Evolutionary conservation across 2,888 invertebrate genomes (phyloP), one percentile per base, ranked within the genome.

Genomic region (Dynastes grantii): DNA sequence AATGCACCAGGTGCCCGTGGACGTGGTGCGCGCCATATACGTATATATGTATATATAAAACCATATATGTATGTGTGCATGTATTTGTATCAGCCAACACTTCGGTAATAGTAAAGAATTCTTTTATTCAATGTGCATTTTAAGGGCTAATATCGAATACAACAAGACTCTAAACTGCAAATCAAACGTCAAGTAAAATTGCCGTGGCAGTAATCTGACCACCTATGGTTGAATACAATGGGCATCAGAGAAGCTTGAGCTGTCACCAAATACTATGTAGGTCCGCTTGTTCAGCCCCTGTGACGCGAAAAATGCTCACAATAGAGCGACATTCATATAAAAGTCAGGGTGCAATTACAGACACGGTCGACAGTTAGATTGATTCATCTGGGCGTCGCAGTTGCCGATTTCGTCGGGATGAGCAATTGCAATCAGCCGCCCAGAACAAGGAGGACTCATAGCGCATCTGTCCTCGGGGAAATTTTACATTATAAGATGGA

Each of bases 131-230:
- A 68, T 75, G 75, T 51, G 67, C 45, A 75, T 67, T 79, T 68
- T 77, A 77, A 77, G 73, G 67, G 79, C 68, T 79, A 79, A 79
- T 79, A 68, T 71, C 64, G 53, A 76, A 75, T 77, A 76, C 75
- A 79, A 40, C 61, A 73, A 70, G 51, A 58, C 27, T 76, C 61
- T 70, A 76, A 70, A 68, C 63, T 70, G 70, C 78, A 81, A 82
- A 81, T 81, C 81, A 75, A 79, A 81, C 78, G 80, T 80, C 81
- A 78, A 76, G 79, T 80, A 80, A 82, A 82, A 81, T 82, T 80
- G 82, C 80, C 79, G 40, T 79, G 77, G 80, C 79, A 78, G 81
- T 80, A 81, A 80, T 82, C 81, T 80, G 82, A 82, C 82, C 82
- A 80, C 82, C 82, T 81, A 81, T 73, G 82, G 82, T 78, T 65